phyloP scores from a whole-genome alignment of 2,797 vertebrate genomes.

The Enteromius afrohamiltoni region DNA sequence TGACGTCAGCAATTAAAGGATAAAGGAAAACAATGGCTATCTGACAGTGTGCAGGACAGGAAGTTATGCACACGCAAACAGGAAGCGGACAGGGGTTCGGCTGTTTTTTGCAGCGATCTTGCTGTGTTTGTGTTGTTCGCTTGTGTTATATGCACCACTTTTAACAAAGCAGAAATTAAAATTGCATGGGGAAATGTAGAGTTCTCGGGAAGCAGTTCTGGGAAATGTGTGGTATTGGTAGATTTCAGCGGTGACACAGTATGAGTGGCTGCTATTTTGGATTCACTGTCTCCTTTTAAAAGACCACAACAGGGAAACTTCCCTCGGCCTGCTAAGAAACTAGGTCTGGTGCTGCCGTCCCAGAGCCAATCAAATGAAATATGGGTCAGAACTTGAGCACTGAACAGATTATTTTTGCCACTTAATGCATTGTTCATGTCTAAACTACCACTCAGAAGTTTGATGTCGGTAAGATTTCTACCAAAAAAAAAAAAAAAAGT shows the following conservation, averaged over 20 bases:
- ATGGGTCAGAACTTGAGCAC: conserved; percentile 54
- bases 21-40: conserved; percentile 25
- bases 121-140: not conserved
- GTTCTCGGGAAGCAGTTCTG: not conserved
- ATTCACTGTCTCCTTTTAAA: conserved; percentile 21
- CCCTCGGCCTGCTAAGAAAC: conserved; percentile 48
- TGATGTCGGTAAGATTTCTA: not conserved
- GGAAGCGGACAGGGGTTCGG: conserved; percentile 10
- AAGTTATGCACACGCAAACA: conserved; percentile 26
- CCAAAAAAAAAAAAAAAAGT: not conserved
- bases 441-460: not conserved
- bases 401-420: not conserved
- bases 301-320: conserved; percentile 37
- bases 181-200: not conserved
- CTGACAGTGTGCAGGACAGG: conserved; percentile 13
- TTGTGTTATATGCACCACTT: not conserved
- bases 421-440: not conserved
- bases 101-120: not conserved
- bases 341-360: conserved; percentile 53
- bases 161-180: not conserved
- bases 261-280: conserved; percentile 57
- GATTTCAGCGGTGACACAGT: not conserved
- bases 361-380: conserved; percentile 64
- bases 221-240: not conserved
- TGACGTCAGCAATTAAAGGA: not conserved